A percentile compares a stretch with the other conserved stretches of the same genome.
These are phyloP conservation scores for Stegodyphus dumicola DNA, from an alignment of 1,140 invertebrate species.

Conservation along the genomic window DNA sequence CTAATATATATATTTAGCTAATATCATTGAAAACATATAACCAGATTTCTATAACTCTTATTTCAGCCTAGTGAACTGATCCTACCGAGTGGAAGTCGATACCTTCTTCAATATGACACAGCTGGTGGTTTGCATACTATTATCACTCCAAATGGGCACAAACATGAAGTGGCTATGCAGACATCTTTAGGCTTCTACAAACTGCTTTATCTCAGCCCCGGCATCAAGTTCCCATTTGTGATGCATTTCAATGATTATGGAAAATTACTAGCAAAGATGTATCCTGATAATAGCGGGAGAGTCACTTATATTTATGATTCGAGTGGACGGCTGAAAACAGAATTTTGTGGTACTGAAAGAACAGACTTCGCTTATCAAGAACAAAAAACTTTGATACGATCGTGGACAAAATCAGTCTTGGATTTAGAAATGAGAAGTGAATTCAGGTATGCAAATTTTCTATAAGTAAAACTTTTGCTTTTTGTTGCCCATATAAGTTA, in stretches of 20 bases:
- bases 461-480: not conserved
- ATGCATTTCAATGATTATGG: constrained; percentile 91
- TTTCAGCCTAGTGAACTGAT: constrained; percentile 84
- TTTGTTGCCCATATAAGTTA: too few species aligned
- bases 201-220: constrained; percentile 89
- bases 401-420: constrained; percentile 81
- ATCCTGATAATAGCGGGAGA: constrained; percentile 88
- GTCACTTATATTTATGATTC: constrained; percentile 90
- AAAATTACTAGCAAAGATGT: constrained; percentile 82
- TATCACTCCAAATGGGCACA: constrained; percentile 84
- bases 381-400: constrained; percentile 83
- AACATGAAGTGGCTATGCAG: constrained; percentile 89
- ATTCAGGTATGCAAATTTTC: constrained; percentile 53
- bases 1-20: not conserved
- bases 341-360: constrained; percentile 84
- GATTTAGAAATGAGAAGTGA: constrained; percentile 70
- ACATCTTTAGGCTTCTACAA: constrained; percentile 82
- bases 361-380: constrained; percentile 85
- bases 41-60: not conserved
- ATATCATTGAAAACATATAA: not conserved
- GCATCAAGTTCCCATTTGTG: constrained; percentile 79
- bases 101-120: constrained; percentile 86
- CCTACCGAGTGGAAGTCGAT: constrained; percentile 86
- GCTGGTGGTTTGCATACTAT: constrained; percentile 87
- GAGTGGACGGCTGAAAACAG: constrained; percentile 82